Evolutionary conservation across 2,113 vertebrate species (phyloP).

Genomic region (Rhinoderma darwinii): DNA sequence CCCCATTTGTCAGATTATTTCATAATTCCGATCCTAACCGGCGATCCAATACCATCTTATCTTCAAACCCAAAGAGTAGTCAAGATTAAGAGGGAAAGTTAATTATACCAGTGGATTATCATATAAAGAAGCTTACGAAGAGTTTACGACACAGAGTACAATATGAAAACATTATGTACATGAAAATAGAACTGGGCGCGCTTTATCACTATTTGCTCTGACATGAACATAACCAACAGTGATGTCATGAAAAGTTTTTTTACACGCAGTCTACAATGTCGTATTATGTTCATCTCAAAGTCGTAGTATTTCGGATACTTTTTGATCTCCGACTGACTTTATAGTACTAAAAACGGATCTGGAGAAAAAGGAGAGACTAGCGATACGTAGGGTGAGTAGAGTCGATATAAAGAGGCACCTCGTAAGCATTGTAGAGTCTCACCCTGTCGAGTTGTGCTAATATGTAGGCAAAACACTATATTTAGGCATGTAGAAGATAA

Average conservation of each 20-base stretch:
- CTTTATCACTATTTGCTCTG: neutral
- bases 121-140: slow-evolving; percentile 46
- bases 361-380: too few species aligned
- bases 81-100: slow-evolving; percentile 50
- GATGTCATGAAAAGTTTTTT: neutral
- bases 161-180: slow-evolving; percentile 11
- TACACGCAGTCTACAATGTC: too few species aligned
- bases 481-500: too few species aligned
- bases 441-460: too few species aligned
- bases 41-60: slow-evolving; percentile 31
- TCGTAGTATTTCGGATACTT: too few species aligned
- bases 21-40: slow-evolving; percentile 30
- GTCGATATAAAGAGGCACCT: too few species aligned
- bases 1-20: slow-evolving; percentile 24
- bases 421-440: too few species aligned
- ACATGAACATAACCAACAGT: neutral
- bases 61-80: slow-evolving; percentile 35
- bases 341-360: too few species aligned
- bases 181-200: neutral
- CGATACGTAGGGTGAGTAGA: too few species aligned
- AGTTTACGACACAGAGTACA: slow-evolving; percentile 3
- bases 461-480: too few species aligned
- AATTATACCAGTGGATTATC: slow-evolving; percentile 51
- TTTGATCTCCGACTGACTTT: too few species aligned
- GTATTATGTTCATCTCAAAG: too few species aligned